Percentiles rank a stretch among this genome's conserved stretches.
Evolutionary conservation across 2,797 vertebrate species (phyloP).

Genomic region (Channallabes apus): DNA sequence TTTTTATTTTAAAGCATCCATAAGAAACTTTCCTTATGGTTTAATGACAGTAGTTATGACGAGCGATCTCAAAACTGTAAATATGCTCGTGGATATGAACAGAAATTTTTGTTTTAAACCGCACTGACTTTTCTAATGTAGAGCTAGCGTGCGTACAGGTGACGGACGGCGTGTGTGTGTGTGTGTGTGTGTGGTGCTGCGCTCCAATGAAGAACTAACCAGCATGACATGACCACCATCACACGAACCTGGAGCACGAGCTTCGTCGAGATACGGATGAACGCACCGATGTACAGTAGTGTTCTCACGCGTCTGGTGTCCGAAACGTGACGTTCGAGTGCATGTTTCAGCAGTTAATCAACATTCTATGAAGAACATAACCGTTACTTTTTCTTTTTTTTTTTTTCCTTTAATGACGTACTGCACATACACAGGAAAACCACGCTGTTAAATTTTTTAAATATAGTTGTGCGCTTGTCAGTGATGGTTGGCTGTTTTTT

Average conservation of each 20-base stretch:
- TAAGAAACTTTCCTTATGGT: neutral
- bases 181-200: no score
- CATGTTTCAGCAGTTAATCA: neutral
- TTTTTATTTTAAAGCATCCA: neutral
- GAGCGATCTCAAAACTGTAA: neutral
- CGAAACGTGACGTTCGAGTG: neutral
- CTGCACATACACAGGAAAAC: neutral
- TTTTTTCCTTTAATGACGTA: neutral
- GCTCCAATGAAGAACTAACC: conserved; percentile 51
- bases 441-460: neutral
- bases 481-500: neutral
- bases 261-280: neutral
- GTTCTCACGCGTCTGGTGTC: neutral
- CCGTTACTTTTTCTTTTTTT: neutral
- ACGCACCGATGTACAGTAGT: neutral
- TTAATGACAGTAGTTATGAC: neutral
- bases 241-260: conserved; percentile 17
- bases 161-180: no score
- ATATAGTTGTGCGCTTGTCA: neutral
- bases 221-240: conserved; percentile 56
- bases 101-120: conserved; percentile 59
- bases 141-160: conserved; percentile 23
- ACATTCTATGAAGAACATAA: neutral
- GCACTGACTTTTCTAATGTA: conserved; percentile 58
- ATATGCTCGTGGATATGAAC: conserved; percentile 37